These are phyloP conservation scores for Arge pagana DNA, from an alignment of 2,888 invertebrate genomes.

Conservation along the genomic window DNA sequence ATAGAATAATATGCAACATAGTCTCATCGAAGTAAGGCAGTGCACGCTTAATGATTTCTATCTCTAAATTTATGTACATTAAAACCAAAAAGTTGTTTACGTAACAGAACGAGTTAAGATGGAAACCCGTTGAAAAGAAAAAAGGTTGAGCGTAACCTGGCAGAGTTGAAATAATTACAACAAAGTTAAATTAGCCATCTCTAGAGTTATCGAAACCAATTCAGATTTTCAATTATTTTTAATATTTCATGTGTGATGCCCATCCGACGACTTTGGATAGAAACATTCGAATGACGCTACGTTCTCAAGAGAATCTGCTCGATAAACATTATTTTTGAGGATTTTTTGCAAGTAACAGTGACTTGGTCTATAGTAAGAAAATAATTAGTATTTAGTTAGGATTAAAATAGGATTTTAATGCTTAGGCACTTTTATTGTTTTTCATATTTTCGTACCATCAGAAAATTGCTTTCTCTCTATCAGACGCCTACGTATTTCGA, in stretches of 20 bases:
- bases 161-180: slow-evolving; percentile 25
- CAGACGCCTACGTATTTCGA: slow-evolving; percentile 50
- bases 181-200: no score
- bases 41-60: no score
- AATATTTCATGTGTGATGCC: no score
- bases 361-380: slow-evolving; percentile 17
- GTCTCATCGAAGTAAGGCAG: slow-evolving; percentile 3
- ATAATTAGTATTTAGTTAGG: slow-evolving; percentile 31
- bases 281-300: no score
- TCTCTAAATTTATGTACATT: slow-evolving; percentile 15
- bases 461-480: slow-evolving; percentile 52
- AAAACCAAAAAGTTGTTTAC: slow-evolving; percentile 12
- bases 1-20: slow-evolving; percentile 14
- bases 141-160: slow-evolving; percentile 39
- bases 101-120: slow-evolving; percentile 1
- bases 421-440: slow-evolving; percentile 23
- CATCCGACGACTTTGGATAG: no score
- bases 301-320: no score
- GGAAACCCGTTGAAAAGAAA: slow-evolving; percentile 37
- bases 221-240: no score
- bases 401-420: slow-evolving; percentile 30
- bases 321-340: slow-evolving; percentile 42
- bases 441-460: slow-evolving; percentile 44
- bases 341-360: slow-evolving; percentile 25
- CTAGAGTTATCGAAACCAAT: no score